Evolutionary conservation across 2,888 invertebrate species (phyloP).

Genomic region (Caenorhabditis uteleia): DNA sequence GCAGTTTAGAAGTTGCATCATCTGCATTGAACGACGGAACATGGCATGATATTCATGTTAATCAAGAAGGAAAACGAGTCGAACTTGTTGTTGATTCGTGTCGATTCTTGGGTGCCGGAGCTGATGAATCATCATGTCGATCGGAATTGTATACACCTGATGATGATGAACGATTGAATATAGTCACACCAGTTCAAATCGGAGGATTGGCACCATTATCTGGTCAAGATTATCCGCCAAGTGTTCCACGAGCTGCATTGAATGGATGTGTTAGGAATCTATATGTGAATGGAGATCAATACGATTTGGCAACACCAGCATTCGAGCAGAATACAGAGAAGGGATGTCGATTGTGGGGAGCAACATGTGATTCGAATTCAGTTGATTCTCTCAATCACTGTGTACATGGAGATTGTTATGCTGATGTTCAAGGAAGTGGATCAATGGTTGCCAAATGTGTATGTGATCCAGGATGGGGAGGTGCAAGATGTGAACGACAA

Average conservation of each 20-base stretch:
- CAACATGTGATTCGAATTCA: constrained; percentile 84
- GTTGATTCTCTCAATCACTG: constrained; percentile 74
- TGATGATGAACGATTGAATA: constrained; percentile 68
- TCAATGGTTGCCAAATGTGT: constrained; percentile 77
- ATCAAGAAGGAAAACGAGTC: constrained; percentile 84
- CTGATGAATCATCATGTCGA: constrained; percentile 49
- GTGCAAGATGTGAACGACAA: constrained; percentile 73
- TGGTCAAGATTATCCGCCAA: constrained; percentile 45
- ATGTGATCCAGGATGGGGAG: constrained; percentile 93
- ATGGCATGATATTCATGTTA: constrained; percentile 95
- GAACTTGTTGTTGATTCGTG: constrained; percentile 64
- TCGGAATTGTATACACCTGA: constrained; percentile 53
- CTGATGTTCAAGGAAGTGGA: constrained; percentile 46
- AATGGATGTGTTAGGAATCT: constrained; percentile 95
- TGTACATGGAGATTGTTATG: constrained; percentile 66
- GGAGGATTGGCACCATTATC: constrained; percentile 75
- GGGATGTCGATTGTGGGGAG: constrained; percentile 91
- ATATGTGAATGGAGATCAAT: constrained; percentile 88
- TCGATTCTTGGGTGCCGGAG: constrained; percentile 42
- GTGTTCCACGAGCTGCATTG: constrained; percentile 76
- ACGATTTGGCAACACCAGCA: constrained; percentile 92
- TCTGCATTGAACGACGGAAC: constrained; percentile 81
- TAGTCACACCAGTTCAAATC: constrained; percentile 73
- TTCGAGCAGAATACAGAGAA: constrained; percentile 55
- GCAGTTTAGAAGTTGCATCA: constrained; percentile 70